Conservation (phyloP, 2,113 vertebrate genomes). For the Talpa occidentalis region DNA sequence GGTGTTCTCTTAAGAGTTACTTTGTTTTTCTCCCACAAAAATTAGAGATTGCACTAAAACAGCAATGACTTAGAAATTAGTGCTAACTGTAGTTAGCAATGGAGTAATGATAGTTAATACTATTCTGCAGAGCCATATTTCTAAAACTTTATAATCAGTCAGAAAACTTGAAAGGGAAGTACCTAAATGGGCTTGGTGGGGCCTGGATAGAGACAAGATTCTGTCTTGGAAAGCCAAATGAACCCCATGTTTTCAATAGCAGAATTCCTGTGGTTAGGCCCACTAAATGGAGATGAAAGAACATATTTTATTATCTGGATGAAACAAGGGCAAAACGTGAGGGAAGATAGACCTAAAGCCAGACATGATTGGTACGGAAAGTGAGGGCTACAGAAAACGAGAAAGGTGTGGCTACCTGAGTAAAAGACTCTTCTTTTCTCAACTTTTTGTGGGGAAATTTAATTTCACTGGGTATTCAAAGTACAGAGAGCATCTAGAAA, state of each 20-base stretch:
- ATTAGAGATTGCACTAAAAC: neutral
- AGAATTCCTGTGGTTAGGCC: neutral
- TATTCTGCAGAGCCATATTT: neutral
- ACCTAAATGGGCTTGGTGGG: neutral
- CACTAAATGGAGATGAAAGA: neutral
- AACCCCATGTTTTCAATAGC: neutral
- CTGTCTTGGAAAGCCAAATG: neutral
- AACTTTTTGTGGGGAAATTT: neutral
- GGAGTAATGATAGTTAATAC: neutral
- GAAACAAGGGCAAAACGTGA: neutral
- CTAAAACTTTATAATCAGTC: neutral
- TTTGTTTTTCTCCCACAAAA: slow-evolving; percentile 32
- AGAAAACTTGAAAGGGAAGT: neutral
- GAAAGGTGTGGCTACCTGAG: neutral
- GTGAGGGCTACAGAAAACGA: neutral
- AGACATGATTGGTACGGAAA: neutral
- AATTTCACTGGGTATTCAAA: neutral
- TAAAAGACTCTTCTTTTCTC: neutral
- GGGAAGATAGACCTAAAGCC: neutral
- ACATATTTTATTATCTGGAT: slow-evolving; percentile 22
- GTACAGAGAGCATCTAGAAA: neutral
- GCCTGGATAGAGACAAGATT: neutral
- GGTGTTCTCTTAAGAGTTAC: neutral
- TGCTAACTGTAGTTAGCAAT: neutral
- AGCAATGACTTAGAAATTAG: neutral